A percentile compares a stretch with the other conserved stretches of the same genome.
Conservation (phyloP, 2,113 vertebrate genomes). For the Cebidichthys violaceus region DNA sequence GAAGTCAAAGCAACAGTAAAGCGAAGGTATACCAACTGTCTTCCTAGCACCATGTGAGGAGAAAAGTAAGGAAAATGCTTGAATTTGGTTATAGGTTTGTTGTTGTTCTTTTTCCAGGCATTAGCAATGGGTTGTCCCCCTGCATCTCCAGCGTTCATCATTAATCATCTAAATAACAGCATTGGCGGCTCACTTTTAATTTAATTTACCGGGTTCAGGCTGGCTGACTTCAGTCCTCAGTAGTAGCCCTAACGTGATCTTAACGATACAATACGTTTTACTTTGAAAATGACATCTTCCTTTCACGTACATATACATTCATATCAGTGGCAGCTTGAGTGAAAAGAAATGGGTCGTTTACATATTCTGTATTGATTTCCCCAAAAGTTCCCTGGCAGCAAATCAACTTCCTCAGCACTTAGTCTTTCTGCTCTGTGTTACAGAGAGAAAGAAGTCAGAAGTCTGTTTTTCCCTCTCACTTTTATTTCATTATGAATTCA, state of each 20-base stretch:
- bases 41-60: slow-evolving; percentile 14
- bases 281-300: slow-evolving; percentile 71
- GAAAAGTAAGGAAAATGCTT: slow-evolving; percentile 30
- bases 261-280: slow-evolving; percentile 72
- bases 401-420: slow-evolving; percentile 59
- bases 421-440: slow-evolving; percentile 17
- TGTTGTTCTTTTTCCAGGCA: background rate
- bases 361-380: slow-evolving; percentile 78
- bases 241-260: slow-evolving; percentile 31
- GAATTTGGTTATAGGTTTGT: background rate
- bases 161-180: slow-evolving; percentile 30
- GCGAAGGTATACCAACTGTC: slow-evolving; percentile 10
- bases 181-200: slow-evolving; percentile 25
- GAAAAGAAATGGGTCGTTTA: slow-evolving; percentile 59
- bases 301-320: slow-evolving; percentile 75
- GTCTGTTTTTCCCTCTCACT: slow-evolving; percentile 25
- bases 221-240: slow-evolving; percentile 32
- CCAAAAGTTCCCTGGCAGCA: slow-evolving; percentile 67
- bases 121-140: background rate
- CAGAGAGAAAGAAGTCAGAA: background rate
- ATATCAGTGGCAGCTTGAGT: slow-evolving; percentile 43
- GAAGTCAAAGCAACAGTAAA: slow-evolving; percentile 45
- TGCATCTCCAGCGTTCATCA: slow-evolving; percentile 36
- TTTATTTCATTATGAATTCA: slow-evolving; percentile 67
- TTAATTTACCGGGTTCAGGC: slow-evolving; percentile 38